A percentile compares a stretch with the other conserved stretches of the same genome.
phyloP scores from a whole-genome alignment of 2,113 vertebrate species.

The Holacanthus passer region DNA sequence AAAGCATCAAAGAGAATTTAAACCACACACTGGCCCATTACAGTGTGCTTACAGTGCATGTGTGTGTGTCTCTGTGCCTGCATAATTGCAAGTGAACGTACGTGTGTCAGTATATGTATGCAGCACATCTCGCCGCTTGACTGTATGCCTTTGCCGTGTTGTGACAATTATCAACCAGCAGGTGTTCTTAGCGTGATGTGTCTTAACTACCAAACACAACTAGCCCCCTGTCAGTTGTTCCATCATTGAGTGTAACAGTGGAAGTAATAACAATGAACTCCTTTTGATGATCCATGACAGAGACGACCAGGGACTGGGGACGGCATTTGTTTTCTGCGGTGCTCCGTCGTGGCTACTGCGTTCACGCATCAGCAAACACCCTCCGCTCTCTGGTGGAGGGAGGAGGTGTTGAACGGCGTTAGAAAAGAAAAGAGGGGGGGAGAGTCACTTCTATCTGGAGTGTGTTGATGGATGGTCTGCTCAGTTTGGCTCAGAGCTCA shows the following conservation, averaged over 20 bases:
- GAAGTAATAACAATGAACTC: slow-evolving; percentile 53
- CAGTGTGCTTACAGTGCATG: slow-evolving; percentile 11
- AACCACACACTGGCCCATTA: slow-evolving; percentile 73
- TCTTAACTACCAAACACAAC: slow-evolving; percentile 66
- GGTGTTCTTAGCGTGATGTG: slow-evolving; percentile 47
- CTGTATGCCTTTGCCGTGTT: slow-evolving; percentile 44
- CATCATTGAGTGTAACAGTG: slow-evolving; percentile 55
- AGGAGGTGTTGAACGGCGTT: slow-evolving; percentile 35
- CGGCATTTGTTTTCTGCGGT: slow-evolving; percentile 58
- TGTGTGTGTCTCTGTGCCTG: slow-evolving; percentile 1
- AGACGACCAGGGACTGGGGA: slow-evolving; percentile 32
- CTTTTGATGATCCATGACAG: slow-evolving; percentile 64
- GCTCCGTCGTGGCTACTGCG: slow-evolving; percentile 20
- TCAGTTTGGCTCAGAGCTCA: slow-evolving; percentile 60
- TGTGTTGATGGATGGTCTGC: slow-evolving; percentile 70
- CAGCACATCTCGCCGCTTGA: slow-evolving; percentile 29
- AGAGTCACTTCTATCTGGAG: slow-evolving; percentile 47
- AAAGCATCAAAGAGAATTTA: slow-evolving; percentile 76
- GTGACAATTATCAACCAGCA: slow-evolving; percentile 70
- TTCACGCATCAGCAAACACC: slow-evolving; percentile 47
- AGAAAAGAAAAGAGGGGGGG: slow-evolving; percentile 32
- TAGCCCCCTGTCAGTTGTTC: slow-evolving; percentile 44
- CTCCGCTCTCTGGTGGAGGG: slow-evolving; percentile 46
- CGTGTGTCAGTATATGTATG: not conserved
- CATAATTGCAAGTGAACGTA: slow-evolving; percentile 39